These are phyloP conservation scores for Percina caprodes DNA, from an alignment of 2,113 vertebrate species.

Conservation along the genomic window DNA sequence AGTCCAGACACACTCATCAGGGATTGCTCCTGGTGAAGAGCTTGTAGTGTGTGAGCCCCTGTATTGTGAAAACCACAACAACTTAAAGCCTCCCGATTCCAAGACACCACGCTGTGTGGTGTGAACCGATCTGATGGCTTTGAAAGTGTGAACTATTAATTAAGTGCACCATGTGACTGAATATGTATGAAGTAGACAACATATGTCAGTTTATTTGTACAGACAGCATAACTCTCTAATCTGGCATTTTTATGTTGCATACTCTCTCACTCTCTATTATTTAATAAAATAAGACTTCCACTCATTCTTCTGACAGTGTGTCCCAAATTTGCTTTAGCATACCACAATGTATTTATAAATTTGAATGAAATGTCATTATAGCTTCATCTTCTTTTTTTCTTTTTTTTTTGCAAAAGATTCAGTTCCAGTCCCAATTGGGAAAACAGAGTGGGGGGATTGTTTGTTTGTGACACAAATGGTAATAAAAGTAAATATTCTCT, in stretches of 20 bases:
- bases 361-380: conserved; percentile 43
- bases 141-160: no score
- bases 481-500: conserved; percentile 84
- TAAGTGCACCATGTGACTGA: conserved; percentile 22
- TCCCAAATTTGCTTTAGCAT: conserved; percentile 10
- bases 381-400: conserved; percentile 6
- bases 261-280: conserved; percentile 17
- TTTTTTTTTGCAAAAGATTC: conserved; percentile 38
- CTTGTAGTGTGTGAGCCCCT: no score
- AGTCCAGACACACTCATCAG: no score
- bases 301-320: conserved; percentile 49
- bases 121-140: no score
- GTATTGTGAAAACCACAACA: no score
- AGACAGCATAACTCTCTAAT: conserved; percentile 9
- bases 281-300: not conserved
- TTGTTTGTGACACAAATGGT: conserved; percentile 79
- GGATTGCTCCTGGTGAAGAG: no score
- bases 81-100: no score
- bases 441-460: conserved; percentile 36
- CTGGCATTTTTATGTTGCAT: conserved; percentile 4
- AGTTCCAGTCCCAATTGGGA: conserved; percentile 47
- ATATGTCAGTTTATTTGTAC: conserved; percentile 19
- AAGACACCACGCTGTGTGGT: no score
- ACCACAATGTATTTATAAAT: conserved; percentile 32
- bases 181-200: not conserved